Percentiles rank a stretch among this genome's conserved stretches.
Evolutionary conservation across 1,140 invertebrate species (phyloP).

Genomic region (Aphelinus certus): DNA sequence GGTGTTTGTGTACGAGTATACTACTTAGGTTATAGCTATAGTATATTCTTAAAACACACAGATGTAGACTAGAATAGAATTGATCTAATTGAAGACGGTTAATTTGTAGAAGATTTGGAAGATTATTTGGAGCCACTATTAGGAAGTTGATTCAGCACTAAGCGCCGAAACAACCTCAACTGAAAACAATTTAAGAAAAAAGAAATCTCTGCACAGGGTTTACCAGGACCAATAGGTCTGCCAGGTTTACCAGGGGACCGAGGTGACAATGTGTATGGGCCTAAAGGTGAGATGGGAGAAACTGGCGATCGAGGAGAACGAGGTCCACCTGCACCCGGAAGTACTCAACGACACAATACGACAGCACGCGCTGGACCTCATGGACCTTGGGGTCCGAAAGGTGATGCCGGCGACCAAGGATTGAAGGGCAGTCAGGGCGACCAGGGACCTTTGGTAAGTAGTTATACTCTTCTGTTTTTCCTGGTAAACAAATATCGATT

Average conservation of each 20-base stretch:
- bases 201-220: constrained; percentile 49
- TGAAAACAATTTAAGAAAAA: too few relatives aligned
- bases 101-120: too few relatives aligned
- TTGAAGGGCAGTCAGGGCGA: constrained; percentile 69
- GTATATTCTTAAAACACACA: too few relatives aligned
- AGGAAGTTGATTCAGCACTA: too few relatives aligned
- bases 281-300: constrained; percentile 62
- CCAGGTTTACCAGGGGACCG: constrained; percentile 69
- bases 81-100: too few relatives aligned
- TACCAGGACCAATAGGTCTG: constrained; percentile 63
- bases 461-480: too few relatives aligned
- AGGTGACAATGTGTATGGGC: constrained; percentile 59
- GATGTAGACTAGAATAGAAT: too few relatives aligned
- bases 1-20: too few relatives aligned
- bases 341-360: constrained; percentile 33
- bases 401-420: constrained; percentile 69
- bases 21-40: too few relatives aligned
- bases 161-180: too few relatives aligned
- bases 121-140: too few relatives aligned
- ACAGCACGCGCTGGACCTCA: constrained; percentile 61
- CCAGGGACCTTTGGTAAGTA: constrained; percentile 66
- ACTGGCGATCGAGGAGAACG: constrained; percentile 65
- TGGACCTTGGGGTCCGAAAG: constrained; percentile 68
- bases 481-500: too few relatives aligned
- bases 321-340: constrained; percentile 54